These are phyloP conservation scores for Lepidurus couesii DNA, from an alignment of 1,140 invertebrate species.

Conservation along the genomic window DNA sequence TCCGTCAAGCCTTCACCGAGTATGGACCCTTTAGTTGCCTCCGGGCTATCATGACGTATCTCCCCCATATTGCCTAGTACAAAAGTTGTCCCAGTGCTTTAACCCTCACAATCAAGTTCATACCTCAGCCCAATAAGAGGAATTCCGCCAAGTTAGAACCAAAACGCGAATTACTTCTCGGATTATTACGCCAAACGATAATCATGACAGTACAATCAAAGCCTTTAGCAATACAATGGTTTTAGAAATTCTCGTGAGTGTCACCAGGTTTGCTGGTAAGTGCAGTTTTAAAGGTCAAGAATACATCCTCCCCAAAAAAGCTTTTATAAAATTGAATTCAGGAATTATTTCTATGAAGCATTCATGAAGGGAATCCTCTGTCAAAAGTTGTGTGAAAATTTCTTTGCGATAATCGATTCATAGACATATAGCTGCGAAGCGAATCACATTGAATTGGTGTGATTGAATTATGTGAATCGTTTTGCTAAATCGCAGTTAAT, in stretches of 20 bases:
- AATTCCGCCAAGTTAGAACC: background rate
- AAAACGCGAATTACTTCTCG: background rate
- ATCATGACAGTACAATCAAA: background rate
- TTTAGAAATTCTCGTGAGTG: conserved; percentile 22
- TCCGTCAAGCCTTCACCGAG: background rate
- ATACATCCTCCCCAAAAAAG: too few species aligned
- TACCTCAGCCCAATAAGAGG: background rate
- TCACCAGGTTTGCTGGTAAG: conserved; percentile 30
- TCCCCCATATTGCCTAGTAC: background rate
- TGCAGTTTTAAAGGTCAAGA: background rate
- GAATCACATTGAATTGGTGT: too few species aligned
- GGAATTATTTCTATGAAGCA: too few species aligned
- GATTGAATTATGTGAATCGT: background rate
- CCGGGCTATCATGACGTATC: background rate
- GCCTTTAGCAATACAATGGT: conserved; percentile 20
- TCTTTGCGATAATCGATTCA: too few species aligned
- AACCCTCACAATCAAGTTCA: background rate
- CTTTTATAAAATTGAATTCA: too few species aligned
- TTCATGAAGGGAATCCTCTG: background rate
- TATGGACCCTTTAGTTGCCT: background rate
- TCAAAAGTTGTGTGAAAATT: too few species aligned
- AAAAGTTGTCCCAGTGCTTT: background rate
- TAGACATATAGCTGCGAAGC: too few species aligned
- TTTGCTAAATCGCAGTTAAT: background rate
- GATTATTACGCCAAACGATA: background rate